phyloP scores from a whole-genome alignment of 2,113 vertebrate genomes.

The Sapayoa aenigma region DNA sequence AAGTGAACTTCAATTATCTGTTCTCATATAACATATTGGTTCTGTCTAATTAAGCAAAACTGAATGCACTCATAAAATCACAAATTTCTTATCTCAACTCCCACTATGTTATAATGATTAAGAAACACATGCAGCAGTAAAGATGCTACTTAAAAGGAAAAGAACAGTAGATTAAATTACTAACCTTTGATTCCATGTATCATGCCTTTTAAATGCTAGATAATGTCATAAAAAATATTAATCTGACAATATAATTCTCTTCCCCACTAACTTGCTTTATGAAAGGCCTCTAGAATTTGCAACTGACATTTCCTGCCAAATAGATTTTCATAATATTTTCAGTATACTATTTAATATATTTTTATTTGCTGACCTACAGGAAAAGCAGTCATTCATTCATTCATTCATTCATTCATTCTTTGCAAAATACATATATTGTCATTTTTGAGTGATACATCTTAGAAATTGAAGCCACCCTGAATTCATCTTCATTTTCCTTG shows the following conservation, averaged over 20 bases:
- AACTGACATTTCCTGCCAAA: neutral
- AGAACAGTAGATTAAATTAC: neutral
- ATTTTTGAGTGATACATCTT: neutral
- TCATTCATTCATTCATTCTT: neutral
- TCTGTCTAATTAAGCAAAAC: constrained; percentile 1
- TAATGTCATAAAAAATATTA: neutral
- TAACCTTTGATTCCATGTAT: neutral
- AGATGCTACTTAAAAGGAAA: neutral
- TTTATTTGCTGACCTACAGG: neutral
- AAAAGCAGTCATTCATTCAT: neutral
- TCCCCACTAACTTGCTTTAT: neutral
- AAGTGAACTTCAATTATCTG: neutral
- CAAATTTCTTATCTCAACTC: neutral
- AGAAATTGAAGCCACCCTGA: neutral
- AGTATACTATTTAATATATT: neutral
- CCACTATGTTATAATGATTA: neutral
- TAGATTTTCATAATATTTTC: neutral
- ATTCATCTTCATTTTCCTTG: neutral
- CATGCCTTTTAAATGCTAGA: neutral
- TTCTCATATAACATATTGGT: neutral
- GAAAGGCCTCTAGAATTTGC: neutral
- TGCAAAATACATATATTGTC: neutral
- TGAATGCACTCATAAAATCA: neutral
- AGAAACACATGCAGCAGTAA: neutral
- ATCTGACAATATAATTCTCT: neutral